Conservation (phyloP, 2,888 invertebrate genomes). For the Onchidella celtica region DNA sequence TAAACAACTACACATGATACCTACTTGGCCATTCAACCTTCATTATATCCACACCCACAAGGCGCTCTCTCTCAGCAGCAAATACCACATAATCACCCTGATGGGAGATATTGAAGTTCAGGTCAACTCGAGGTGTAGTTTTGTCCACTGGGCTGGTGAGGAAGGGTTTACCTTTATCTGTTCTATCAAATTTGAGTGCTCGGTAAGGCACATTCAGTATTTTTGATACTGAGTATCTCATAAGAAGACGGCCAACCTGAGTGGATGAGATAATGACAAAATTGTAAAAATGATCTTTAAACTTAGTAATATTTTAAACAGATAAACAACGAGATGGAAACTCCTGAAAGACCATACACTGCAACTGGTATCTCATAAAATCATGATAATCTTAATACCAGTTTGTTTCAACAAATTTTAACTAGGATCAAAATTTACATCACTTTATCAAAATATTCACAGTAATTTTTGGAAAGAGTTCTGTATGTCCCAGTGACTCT, state of each 20-base stretch:
- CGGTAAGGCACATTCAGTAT: slow-evolving; percentile 85
- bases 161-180: slow-evolving; percentile 80
- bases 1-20: no score
- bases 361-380: no score
- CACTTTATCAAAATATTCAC: no score
- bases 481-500: no score
- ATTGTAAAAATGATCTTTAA: slow-evolving; percentile 11
- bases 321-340: not conserved
- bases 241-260: slow-evolving; percentile 89
- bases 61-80: slow-evolving; percentile 80
- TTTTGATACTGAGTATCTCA: slow-evolving; percentile 89
- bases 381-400: no score
- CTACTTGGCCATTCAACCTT: slow-evolving; percentile 85
- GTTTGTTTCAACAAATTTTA: no score
- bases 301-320: not conserved
- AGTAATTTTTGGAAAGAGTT: no score
- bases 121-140: slow-evolving; percentile 48
- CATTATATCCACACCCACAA: slow-evolving; percentile 90
- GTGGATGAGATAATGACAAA: no score
- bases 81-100: slow-evolving; percentile 93
- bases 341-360: no score
- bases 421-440: no score
- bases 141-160: slow-evolving; percentile 57
- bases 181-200: slow-evolving; percentile 82
- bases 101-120: slow-evolving; percentile 94